A percentile compares a stretch with the other conserved stretches of the same genome.
phyloP scores from a whole-genome alignment of 2,797 vertebrate genomes.

The Urosaurus nigricauda region DNA sequence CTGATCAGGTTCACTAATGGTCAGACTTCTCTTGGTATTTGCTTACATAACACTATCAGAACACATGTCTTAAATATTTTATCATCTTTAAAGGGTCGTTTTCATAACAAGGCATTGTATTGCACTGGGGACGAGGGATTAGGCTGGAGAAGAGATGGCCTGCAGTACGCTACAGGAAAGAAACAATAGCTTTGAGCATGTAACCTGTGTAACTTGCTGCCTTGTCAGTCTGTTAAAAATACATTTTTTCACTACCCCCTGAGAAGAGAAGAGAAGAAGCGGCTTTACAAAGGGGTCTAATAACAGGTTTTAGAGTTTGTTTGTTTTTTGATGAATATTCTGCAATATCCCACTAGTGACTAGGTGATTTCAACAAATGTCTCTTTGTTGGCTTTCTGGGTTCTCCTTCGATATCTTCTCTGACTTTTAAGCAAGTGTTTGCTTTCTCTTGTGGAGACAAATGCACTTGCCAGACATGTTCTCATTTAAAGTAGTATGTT shows the following conservation, averaged over 20 bases:
- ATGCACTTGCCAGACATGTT: background rate
- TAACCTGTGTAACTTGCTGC: conserved; percentile 26
- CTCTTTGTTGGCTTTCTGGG: background rate
- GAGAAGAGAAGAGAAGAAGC: background rate
- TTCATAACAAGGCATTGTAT: conserved; percentile 59
- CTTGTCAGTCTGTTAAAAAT: conserved; percentile 29
- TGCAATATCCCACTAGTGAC: background rate
- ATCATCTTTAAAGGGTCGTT: conserved; percentile 73
- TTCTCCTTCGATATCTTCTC: background rate
- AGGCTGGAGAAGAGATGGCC: conserved; percentile 49
- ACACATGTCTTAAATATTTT: conserved; percentile 77
- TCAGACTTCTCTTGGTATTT: conserved; percentile 66
- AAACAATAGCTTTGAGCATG: conserved; percentile 37
- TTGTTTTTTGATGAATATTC: conserved; percentile 20
- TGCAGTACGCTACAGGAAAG: conserved; percentile 35
- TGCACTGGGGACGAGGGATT: conserved; percentile 49
- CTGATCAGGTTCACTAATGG: conserved; percentile 73
- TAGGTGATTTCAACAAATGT: background rate
- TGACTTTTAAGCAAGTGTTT: conserved; percentile 9
- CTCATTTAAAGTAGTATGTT: background rate
- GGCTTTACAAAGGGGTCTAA: accelerated
- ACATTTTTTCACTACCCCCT: background rate
- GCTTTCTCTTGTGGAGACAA: conserved; percentile 15
- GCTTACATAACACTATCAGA: conserved; percentile 77
- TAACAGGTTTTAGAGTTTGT: background rate